Conservation (phyloP, 1,140 invertebrate genomes). For the Drosophila paulistorum region DNA sequence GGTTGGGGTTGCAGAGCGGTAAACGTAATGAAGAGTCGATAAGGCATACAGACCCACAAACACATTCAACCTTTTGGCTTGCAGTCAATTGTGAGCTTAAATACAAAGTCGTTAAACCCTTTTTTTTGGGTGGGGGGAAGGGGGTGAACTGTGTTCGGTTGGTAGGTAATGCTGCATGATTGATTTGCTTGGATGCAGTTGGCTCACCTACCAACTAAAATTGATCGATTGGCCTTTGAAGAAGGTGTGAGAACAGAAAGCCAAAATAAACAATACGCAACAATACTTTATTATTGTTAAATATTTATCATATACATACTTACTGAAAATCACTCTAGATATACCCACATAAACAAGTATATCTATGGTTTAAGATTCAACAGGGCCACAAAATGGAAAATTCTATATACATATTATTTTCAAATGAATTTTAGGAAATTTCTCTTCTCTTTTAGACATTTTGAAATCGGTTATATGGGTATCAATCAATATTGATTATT, state of each 20-base stretch:
- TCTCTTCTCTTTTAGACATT: too few relatives aligned
- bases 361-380: too few relatives aligned
- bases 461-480: too few relatives aligned
- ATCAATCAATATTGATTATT: too few relatives aligned
- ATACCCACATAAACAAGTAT: too few relatives aligned
- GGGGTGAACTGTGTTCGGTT: not conserved
- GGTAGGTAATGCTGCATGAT: slow-evolving; percentile 50
- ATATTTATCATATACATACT: not conserved
- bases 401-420: too few relatives aligned
- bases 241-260: not conserved
- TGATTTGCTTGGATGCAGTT: slow-evolving; percentile 41
- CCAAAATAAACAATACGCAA: not conserved
- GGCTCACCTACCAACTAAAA: not conserved
- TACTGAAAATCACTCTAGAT: too few relatives aligned
- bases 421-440: too few relatives aligned
- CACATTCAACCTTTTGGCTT: slow-evolving; percentile 6
- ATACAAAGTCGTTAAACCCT: slow-evolving; percentile 48
- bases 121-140: not conserved
- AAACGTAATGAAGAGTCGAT: slow-evolving; percentile 24
- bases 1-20: not conserved
- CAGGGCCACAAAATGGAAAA: too few relatives aligned
- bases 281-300: slow-evolving; percentile 9
- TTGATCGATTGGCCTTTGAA: not conserved
- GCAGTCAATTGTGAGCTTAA: slow-evolving; percentile 46
- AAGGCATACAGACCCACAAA: not conserved